phyloP scores from a whole-genome alignment of 2,113 vertebrate species.

The Colinus virginianus region DNA sequence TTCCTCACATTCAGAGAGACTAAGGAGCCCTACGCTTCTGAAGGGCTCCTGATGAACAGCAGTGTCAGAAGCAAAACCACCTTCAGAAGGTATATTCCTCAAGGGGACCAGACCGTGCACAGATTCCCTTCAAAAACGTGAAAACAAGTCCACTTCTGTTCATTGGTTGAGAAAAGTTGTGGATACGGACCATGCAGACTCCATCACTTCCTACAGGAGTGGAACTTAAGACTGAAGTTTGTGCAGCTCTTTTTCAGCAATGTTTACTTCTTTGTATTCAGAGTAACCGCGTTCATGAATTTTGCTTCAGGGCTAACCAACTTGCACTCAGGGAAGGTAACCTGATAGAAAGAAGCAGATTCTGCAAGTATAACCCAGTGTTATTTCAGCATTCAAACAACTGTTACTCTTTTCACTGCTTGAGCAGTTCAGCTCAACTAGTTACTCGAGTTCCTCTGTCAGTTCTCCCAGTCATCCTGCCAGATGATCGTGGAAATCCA shows the following conservation, averaged over 20 bases:
- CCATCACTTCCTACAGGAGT: neutral
- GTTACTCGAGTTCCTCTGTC: neutral
- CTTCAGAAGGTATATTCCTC: neutral
- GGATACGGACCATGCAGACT: neutral
- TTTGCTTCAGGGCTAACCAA: neutral
- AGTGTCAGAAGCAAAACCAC: neutral
- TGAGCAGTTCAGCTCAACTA: neutral
- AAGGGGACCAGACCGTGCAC: neutral
- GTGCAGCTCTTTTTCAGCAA: neutral
- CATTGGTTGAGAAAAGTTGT: neutral
- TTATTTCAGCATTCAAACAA: neutral
- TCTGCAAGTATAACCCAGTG: neutral
- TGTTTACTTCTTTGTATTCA: neutral
- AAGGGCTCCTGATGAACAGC: neutral
- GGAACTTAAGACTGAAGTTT: neutral
- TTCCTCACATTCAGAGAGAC: neutral
- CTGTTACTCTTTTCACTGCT: neutral
- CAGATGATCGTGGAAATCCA: neutral
- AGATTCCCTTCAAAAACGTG: neutral
- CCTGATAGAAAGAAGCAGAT: neutral
- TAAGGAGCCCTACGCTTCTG: neutral
- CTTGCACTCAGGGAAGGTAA: neutral
- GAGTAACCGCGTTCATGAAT: neutral
- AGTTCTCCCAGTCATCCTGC: neutral
- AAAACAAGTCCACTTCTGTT: neutral